Conservation (phyloP, 64 coral and sea anemone species). For the Montipora efflorescens region DNA sequence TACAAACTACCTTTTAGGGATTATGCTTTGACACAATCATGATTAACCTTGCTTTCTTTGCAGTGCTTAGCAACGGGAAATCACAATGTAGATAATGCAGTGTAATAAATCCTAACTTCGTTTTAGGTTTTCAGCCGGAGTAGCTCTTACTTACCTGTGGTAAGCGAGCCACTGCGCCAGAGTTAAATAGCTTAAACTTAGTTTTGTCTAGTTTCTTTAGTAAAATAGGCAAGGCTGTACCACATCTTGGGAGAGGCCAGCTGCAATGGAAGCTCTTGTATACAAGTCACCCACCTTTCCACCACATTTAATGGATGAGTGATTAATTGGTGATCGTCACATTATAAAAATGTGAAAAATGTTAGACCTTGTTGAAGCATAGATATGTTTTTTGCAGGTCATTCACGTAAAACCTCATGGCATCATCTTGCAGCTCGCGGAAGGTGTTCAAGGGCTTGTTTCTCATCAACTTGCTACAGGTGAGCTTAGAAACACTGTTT, state of each 20-base stretch:
- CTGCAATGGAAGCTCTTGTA: too few relatives aligned
- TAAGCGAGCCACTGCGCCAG: too few relatives aligned
- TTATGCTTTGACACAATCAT: not conserved
- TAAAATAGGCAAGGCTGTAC: too few relatives aligned
- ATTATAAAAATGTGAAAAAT: not conserved
- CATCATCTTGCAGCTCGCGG: constrained; percentile 70
- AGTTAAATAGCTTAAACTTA: too few relatives aligned
- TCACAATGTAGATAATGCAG: not conserved
- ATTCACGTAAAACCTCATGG: constrained; percentile 67
- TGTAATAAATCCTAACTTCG: too few relatives aligned
- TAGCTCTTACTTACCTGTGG: too few relatives aligned
- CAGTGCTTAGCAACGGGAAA: too few relatives aligned
- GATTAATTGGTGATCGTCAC: not conserved
- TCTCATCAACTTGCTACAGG: constrained; percentile 83
- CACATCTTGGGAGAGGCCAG: too few relatives aligned
- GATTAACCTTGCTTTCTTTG: not conserved
- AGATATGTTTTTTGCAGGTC: constrained; percentile 52
- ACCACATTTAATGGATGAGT: too few relatives aligned
- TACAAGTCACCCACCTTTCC: too few relatives aligned
- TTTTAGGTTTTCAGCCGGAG: too few relatives aligned
- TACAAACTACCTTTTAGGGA: not conserved
- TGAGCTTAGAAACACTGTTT: not conserved
- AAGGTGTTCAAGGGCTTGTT: constrained; percentile 74
- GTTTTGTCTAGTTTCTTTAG: too few relatives aligned
- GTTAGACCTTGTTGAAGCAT: not conserved